These are phyloP conservation scores for Nomada ferruginata DNA, from an alignment of 2,888 invertebrate genomes.

Conservation along the genomic window DNA sequence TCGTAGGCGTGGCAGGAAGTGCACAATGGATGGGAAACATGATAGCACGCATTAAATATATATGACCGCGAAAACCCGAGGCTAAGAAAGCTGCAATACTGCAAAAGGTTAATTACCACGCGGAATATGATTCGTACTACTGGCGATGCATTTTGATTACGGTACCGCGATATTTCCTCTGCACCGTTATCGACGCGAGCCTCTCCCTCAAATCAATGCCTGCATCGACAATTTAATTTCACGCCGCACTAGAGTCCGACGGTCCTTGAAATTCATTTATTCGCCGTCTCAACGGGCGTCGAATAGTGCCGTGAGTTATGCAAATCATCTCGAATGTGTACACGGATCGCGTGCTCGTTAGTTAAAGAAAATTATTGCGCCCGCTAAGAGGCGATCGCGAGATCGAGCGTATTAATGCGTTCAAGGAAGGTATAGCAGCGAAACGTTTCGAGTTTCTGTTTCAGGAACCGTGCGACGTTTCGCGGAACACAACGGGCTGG, in stretches of 20 bases:
- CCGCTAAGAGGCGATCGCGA: constrained; percentile 25
- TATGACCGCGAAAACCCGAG: constrained; percentile 63
- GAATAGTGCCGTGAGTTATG: constrained; percentile 19
- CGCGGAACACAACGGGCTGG: constrained; percentile 67
- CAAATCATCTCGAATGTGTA: constrained; percentile 22
- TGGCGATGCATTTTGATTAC: constrained; percentile 58
- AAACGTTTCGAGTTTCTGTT: constrained; percentile 61
- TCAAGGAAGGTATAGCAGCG: constrained; percentile 45
- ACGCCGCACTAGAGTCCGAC: background rate
- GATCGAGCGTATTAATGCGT: constrained; percentile 60
- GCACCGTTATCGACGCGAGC: constrained; percentile 26
- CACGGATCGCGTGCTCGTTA: constrained; percentile 34
- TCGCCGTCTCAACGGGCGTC: background rate
- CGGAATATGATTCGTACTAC: constrained; percentile 56
- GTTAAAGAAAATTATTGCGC: constrained; percentile 48
- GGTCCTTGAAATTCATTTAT: no score
- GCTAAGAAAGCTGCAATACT: constrained; percentile 64
- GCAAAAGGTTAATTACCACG: constrained; percentile 68
- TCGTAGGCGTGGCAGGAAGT: constrained; percentile 69
- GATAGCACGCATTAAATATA: constrained; percentile 66
- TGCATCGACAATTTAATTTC: background rate
- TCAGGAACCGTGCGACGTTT: constrained; percentile 67
- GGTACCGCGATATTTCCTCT: constrained; percentile 53
- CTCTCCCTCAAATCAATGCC: constrained; percentile 2
- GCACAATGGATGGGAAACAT: constrained; percentile 69